A percentile compares a stretch with the other conserved stretches of the same genome.
These are phyloP conservation scores for Microdon myrmicae DNA, from an alignment of 2,888 invertebrate species.

Conservation along the genomic window DNA sequence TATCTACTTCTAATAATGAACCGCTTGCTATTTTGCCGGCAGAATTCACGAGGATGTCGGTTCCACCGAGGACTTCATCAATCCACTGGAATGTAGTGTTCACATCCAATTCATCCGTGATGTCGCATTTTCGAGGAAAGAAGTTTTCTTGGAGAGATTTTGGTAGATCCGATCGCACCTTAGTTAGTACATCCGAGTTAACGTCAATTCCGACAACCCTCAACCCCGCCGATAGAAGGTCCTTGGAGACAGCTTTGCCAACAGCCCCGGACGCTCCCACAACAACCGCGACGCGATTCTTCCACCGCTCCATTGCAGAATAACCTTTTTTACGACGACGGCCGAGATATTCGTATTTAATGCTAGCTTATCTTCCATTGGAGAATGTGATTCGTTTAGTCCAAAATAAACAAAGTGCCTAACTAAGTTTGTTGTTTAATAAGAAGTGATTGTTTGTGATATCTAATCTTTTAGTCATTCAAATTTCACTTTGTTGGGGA, in stretches of 20 bases:
- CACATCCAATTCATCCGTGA: slow-evolving; percentile 70
- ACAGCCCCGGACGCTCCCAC: slow-evolving; percentile 76
- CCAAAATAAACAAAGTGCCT: too few species aligned
- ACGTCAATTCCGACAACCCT: slow-evolving; percentile 70
- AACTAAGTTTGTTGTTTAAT: too few species aligned
- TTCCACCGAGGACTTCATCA: slow-evolving; percentile 68
- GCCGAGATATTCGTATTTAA: too few species aligned
- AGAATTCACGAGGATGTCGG: slow-evolving; percentile 72
- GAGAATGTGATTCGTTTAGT: too few species aligned
- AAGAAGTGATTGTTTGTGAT: too few species aligned
- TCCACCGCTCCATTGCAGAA: slow-evolving; percentile 65
- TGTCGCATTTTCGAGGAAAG: slow-evolving; percentile 64
- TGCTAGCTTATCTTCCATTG: too few species aligned
- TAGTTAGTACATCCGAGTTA: slow-evolving; percentile 58
- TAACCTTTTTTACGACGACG: too few species aligned
- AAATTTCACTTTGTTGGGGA: too few species aligned
- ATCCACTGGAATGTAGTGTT: slow-evolving; percentile 69
- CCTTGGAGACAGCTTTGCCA: slow-evolving; percentile 68
- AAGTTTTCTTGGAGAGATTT: slow-evolving; percentile 54
- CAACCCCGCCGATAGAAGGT: slow-evolving; percentile 68
- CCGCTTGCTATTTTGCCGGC: slow-evolving; percentile 68
- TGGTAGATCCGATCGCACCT: slow-evolving; percentile 54
- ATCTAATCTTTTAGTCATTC: too few species aligned
- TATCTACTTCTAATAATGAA: slow-evolving; percentile 58
- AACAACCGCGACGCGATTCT: slow-evolving; percentile 72